Evolutionary conservation across 2,888 invertebrate genomes (phyloP), one percentile per base, ranked within the genome.

Genomic region (Callyntrura sp.): DNA sequence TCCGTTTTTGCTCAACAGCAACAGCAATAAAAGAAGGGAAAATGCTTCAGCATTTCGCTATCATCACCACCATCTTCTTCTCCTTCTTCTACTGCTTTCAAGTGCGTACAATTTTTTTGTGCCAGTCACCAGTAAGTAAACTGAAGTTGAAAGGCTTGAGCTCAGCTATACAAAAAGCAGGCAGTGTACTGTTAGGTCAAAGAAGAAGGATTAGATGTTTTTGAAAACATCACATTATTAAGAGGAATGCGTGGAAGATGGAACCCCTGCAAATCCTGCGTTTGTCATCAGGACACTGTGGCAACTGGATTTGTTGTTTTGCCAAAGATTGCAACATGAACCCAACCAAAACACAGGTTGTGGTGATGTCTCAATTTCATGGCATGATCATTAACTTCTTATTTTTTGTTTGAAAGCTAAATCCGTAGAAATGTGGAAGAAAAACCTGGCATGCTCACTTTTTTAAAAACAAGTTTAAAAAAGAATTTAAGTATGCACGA

Each of bases 111-210:
- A 6, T 35, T 35, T 35, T n/a, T 6, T 23, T 20, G 60, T 60
- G n/a, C n/a, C n/a, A 60, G 20, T 20, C n/a, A n/a, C n/a, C n/a
- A 17, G 23, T 60, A 60, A 23, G 23, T 23, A 60, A 23, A 60
- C 8, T 17, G n/a, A n/a, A n/a, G n/a, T n/a, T 6, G 9, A 9
- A 60, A 1, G 11, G 20, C 60, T 60, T 4, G 17, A 9, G 8
- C 9, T 60, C 20, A 60, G 20, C 8, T 60, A n/a, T n/a, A n/a
- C 23, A 60, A 57, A 57, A 57, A 57, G 23, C 11, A 35, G 35
- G 1, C 60, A 60, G 20, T 23, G 20, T 60, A 60, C 60, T 23
- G 60, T 60, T 60, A 60, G 17, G 60, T 60, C 55, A 55, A 55
- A 23, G 1, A n/a, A n/a, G 2, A 6, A 23, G 20, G 51, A n/a